Evolutionary conservation across 2,888 invertebrate species (phyloP).

Genomic region (Agriopis leucophaearia): DNA sequence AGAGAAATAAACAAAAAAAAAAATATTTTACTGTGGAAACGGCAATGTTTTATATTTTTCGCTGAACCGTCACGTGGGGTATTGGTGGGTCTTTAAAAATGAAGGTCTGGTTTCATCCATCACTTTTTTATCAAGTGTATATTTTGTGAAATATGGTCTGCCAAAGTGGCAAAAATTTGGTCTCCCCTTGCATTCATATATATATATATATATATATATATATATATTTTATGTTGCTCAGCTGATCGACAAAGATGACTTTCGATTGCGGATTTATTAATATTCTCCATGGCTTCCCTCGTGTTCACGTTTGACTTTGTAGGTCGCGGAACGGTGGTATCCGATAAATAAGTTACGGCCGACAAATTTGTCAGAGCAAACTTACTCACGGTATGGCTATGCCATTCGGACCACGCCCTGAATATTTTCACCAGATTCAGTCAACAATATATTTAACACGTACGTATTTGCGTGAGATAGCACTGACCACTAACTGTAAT

Average conservation of each 20-base stretch:
- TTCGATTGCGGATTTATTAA: slow-evolving; percentile 58
- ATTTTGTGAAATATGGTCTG: too few relatives aligned
- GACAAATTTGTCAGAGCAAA: slow-evolving; percentile 67
- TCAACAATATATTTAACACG: slow-evolving; percentile 39
- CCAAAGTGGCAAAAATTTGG: too few relatives aligned
- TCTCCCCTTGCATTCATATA: too few relatives aligned
- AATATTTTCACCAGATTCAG: slow-evolving; percentile 56
- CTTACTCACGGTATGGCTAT: slow-evolving; percentile 53
- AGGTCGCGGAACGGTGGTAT: slow-evolving; percentile 75
- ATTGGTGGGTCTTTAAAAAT: too few relatives aligned
- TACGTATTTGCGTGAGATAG: slow-evolving; percentile 23
- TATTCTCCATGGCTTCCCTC: slow-evolving; percentile 66
- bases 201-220: too few relatives aligned
- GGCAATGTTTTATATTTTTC: too few relatives aligned
- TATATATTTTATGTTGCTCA: slow-evolving; percentile 39
- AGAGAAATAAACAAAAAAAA: too few relatives aligned
- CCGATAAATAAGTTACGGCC: slow-evolving; percentile 65
- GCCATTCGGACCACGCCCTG: slow-evolving; percentile 55
- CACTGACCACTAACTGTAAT: slow-evolving; percentile 25
- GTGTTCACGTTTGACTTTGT: slow-evolving; percentile 68
- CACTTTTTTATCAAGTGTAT: too few relatives aligned
- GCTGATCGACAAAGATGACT: slow-evolving; percentile 47
- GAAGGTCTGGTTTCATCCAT: too few relatives aligned
- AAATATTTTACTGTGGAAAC: too few relatives aligned
- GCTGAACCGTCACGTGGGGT: too few relatives aligned